Base-by-base conservation (phyloP, 1,140 invertebrate genomes). In the Lepidurus apus region DNA sequence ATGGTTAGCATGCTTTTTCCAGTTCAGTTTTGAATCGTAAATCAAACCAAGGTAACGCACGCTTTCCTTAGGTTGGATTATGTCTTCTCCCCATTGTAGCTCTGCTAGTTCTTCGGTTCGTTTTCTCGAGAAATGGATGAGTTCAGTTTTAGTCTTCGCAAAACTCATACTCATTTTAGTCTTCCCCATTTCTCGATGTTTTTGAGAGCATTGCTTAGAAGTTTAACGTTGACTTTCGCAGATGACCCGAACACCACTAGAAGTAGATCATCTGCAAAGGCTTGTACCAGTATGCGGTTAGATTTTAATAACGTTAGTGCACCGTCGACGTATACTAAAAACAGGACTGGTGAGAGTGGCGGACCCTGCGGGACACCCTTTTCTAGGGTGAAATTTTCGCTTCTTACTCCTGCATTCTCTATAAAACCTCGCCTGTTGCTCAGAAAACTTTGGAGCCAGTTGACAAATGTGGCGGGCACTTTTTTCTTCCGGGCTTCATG, bases 221-320 rank as follows among this genome's bases (percentile, higher is more conserved):
- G 42, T 43, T 76, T 21, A n/a, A 76, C 44, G 75, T 76, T 76
- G 42, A 21, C n/a, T 76, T 76, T 5, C 75, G 42, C 75, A 26
- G 24, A 42, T 76, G n/a, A 43, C n/a, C 75, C 44, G n/a, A 43
- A 44, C 42, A 44, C 44, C 44, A 5, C 42, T 76, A 76, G 75
- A 43, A 76, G 42, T 26, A 76, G 42, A 76, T 76, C 75, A 44
- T 76, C 75, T 24, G 75, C 75, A 76, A 76, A 76, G n/a, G 75
- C 75, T 44, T 42, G 75, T 21, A 76, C 42, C 44, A 44, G n/a
- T 21, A 42, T 42, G 1, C 75, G 42, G n/a, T 76, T 76, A 43
- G n/a, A 43, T 42, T 76, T 43, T 26, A 76, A n/a, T 21, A 76
- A 47, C 45, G 45, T 47, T 47, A 47, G 17, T 47, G 45, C 8